Conservation (phyloP, 1,140 invertebrate genomes). For the Cyphomyrmex costatus region DNA sequence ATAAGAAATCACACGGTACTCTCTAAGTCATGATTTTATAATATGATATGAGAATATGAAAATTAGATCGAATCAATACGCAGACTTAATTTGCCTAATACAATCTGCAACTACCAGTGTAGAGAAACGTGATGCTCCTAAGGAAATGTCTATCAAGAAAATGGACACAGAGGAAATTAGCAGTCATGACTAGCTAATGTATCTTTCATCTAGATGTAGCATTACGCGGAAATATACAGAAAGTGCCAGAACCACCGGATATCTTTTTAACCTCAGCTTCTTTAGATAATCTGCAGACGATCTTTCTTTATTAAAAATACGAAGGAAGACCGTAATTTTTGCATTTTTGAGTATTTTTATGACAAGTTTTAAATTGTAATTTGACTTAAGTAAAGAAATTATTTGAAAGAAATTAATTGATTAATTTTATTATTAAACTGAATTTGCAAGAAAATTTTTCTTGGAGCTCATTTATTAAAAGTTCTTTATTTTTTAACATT, state of each 20-base stretch:
- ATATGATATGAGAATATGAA: background rate
- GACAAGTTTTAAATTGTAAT: conserved; percentile 6
- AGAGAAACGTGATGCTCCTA: conserved; percentile 34
- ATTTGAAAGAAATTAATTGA: conserved; percentile 19
- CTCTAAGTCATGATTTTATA: background rate
- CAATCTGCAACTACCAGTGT: background rate
- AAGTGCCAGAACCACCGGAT: background rate
- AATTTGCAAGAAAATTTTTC: background rate
- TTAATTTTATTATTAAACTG: background rate
- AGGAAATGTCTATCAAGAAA: conserved; percentile 48
- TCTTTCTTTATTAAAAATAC: conserved; percentile 25
- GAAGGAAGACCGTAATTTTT: background rate
- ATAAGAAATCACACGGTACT: background rate
- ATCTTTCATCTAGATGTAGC: conserved; percentile 31
- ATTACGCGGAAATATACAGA: conserved; percentile 38
- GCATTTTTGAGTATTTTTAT: background rate
- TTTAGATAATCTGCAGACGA: conserved; percentile 13
- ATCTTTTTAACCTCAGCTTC: background rate
- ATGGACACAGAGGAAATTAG: conserved; percentile 71
- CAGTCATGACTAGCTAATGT: conserved; percentile 66
- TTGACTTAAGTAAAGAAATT: background rate
- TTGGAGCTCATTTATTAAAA: background rate
- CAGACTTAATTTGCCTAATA: conserved; percentile 4
- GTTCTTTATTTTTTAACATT: background rate
- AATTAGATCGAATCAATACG: conserved; percentile 42